Conservation (phyloP, 92 coral and sea anemone genomes). For the Zoanthus sociatus region DNA sequence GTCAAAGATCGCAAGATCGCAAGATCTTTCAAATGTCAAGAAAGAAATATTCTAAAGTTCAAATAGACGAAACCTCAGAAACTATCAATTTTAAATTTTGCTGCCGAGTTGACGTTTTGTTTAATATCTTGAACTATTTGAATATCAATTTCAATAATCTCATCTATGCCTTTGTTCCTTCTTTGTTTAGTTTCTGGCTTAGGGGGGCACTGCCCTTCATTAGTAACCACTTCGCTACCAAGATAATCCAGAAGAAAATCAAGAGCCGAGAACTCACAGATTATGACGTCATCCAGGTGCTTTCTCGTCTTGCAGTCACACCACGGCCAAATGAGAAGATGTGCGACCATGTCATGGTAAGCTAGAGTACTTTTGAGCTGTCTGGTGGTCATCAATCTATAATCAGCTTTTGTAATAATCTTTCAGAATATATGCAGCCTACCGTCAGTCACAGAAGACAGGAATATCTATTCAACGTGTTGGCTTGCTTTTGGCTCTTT, state of each 20-base stretch:
- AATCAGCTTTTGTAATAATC: not conserved
- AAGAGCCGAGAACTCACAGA: conserved; percentile 42
- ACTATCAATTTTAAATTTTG: too few relatives aligned
- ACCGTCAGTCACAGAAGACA: conserved; percentile 29
- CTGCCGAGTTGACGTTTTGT: too few relatives aligned
- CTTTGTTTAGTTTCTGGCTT: conserved; percentile 57
- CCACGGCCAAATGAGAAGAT: conserved; percentile 49
- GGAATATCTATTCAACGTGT: conserved; percentile 50
- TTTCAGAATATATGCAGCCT: conserved; percentile 58
- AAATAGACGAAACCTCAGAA: too few relatives aligned
- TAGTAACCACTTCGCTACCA: conserved; percentile 53
- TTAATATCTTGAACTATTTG: too few relatives aligned
- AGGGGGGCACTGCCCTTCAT: conserved; percentile 66
- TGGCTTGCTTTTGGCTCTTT: conserved; percentile 74
- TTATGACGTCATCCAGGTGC: conserved; percentile 42
- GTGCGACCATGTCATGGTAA: conserved; percentile 63
- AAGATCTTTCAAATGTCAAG: too few relatives aligned
- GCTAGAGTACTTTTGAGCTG: not conserved
- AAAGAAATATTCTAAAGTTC: too few relatives aligned
- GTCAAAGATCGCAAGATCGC: too few relatives aligned
- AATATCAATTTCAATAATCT: not conserved
- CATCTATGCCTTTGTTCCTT: not conserved
- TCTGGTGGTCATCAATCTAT: not conserved
- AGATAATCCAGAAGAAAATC: conserved; percentile 43
- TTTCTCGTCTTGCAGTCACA: conserved; percentile 59